Base-by-base conservation (phyloP, 2,888 invertebrate species). In the Bombylius major region DNA sequence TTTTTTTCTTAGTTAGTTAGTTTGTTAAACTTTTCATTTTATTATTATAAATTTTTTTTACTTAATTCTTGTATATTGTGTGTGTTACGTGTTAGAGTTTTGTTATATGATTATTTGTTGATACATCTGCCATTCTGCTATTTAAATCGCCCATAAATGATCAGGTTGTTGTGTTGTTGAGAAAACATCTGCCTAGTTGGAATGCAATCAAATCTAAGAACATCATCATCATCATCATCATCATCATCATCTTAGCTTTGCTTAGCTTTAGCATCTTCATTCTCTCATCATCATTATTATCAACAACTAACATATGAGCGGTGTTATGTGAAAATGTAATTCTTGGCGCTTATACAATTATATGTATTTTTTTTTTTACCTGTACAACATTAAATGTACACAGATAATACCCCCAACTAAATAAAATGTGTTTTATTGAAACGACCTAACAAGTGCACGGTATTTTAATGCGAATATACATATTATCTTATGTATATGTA, bases 201-300 rank as follows among this genome's bases (percentile, higher is more conserved):
- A 55, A 55, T 55, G 55, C 55, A 55, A 55, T 55, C 55, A 55
- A 55, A 55, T 55, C 55, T 46, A 50, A 50, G 55, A 47, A 46
- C 55, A 50, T 50, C 51, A 39, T 50, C 55, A 50, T 50, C 39
- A 42, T 42, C 39, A 39, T 39, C 39, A 39, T 39, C 39, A 42
- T 42, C 39, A 42, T 42, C 39, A 42, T 42, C 39, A 42, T 42
- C 8, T 8, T 42, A 23, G 23, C 23, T 23, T 23, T 23, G 23
- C 23, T 23, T 23, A 23, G 23, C 23, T 23, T 23, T 23, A 23
- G 23, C 39, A 42, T 42, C 39, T 5, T 8, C 4, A 36, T 36
- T 23, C 23, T 23, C 23, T 23, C 34, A 8, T 7, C 34, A 36
- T 36, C 34, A 36, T 36, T 8, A 36, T 36, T 36, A 8, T 36